Evolutionary conservation across 2,113 vertebrate genomes (phyloP), one percentile per base, ranked within the genome.

Genomic region (Microcebus ravelobensis): DNA sequence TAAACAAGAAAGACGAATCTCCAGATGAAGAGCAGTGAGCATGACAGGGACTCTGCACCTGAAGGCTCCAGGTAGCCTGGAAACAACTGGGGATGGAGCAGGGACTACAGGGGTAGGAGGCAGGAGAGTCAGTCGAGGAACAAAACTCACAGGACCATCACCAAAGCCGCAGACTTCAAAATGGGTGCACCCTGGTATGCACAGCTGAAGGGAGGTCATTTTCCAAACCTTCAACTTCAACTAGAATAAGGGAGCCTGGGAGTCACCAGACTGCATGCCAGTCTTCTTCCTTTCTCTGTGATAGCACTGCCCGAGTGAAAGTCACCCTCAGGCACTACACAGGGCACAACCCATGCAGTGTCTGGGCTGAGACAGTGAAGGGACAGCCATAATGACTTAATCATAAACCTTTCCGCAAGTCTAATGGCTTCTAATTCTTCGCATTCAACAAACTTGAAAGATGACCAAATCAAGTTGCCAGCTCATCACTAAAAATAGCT

Each of bases 401-500:
- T 42, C 73, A 34, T 13, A 82, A 77, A 52, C 27, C 21, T 65
- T 17, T 34, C 15, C 34, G 3, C 21, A 85, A 79, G 55, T 23
- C 45, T 27, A 77, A 23, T 1, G 21, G 57, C 73, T 45, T 39
- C 29, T 21, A 74, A 59, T 17, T 76, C 45, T n/a, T 15, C 31
- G 29, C 21, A 84, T 21, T 34, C 29, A 48, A 73, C 67, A 93
- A 63, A 96, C 18, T 15, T 63, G n/a, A 67, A 12, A 31, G 71
- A 42, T 15, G 27, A 90, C 31, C 50, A 67, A 31, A 57, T 61
- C 80, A 55, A 23, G 39, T 15, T 94, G 67, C 81, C 68, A 93
- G 18, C 39, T 91, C n/a, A 73, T 77, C 52, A 52, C n/a, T 67
- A 82, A 77, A 95, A 68, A 39, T 48, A 94, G 63, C 73, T 89